These are phyloP conservation scores for Entomobrya multifasciata DNA, from an alignment of 2,888 invertebrate species.

Conservation along the genomic window DNA sequence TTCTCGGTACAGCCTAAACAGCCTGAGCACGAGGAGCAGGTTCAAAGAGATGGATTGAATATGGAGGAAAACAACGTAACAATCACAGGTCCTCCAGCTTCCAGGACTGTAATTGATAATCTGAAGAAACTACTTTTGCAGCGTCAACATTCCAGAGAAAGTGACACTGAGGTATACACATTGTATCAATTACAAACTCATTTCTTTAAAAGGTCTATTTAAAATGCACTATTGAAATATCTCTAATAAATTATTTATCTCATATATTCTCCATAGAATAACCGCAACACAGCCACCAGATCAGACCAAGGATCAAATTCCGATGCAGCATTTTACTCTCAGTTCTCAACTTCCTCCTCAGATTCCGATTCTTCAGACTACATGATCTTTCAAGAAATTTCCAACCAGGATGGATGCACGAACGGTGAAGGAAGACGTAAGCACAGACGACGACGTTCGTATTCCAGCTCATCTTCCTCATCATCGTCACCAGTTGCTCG, in stretches of 20 bases:
- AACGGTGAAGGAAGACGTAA: conserved; percentile 63
- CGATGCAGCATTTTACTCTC: conserved; percentile 78
- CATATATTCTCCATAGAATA: conserved; percentile 46
- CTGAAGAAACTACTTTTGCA: conserved; percentile 78
- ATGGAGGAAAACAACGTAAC: conserved; percentile 70
- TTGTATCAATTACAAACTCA: no score
- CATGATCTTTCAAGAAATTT: conserved; percentile 75
- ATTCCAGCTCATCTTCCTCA: conserved; percentile 77
- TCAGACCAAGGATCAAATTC: conserved; percentile 77
- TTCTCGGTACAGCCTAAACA: conserved; percentile 38
- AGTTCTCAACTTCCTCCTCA: conserved; percentile 78
- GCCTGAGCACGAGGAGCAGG: conserved; percentile 36
- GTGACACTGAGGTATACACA: conserved; percentile 78
- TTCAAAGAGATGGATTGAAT: conserved; percentile 47
- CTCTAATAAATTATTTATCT: conserved; percentile 3
- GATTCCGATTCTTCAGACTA: conserved; percentile 75
- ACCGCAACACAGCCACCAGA: conserved; percentile 62
- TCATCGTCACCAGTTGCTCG: conserved; percentile 77
- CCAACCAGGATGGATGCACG: conserved; percentile 64
- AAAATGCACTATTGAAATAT: background rate
- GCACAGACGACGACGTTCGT: conserved; percentile 73
- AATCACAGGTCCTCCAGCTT: conserved; percentile 77
- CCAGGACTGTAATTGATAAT: conserved; percentile 79
- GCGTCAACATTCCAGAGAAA: conserved; percentile 79
- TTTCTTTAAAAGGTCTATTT: no score